phyloP scores from a whole-genome alignment of 2,797 vertebrate species.

The Lutjanus campechanus region DNA sequence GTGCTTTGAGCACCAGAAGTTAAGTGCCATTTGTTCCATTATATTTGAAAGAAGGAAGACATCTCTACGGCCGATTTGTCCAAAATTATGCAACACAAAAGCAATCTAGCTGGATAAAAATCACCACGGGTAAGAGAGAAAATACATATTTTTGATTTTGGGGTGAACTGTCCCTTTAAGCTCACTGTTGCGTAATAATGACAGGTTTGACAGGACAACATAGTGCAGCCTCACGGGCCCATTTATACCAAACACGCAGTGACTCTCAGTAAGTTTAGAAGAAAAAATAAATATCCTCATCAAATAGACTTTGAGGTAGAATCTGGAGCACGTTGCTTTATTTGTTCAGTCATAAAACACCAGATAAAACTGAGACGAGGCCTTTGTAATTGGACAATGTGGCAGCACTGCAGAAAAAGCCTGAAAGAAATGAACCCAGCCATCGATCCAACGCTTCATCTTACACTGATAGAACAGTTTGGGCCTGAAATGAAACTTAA shows the following conservation, averaged over 20 bases:
- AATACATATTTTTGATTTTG: too few relatives aligned
- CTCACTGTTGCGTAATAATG: not conserved
- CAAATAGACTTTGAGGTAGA: not conserved
- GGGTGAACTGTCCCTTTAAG: not conserved
- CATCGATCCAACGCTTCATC: constrained; percentile 61
- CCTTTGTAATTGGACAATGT: constrained; percentile 29
- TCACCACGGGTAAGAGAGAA: too few relatives aligned
- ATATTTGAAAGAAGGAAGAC: too few relatives aligned
- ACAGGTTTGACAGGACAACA: constrained; percentile 5
- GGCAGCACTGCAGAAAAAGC: constrained; percentile 38
- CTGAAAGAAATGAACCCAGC: constrained; percentile 37
- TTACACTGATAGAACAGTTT: constrained; percentile 60
- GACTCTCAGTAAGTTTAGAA: not conserved
- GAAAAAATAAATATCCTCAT: not conserved
- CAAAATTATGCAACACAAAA: too few relatives aligned
- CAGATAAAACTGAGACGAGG: not conserved
- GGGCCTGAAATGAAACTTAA: constrained; percentile 37
- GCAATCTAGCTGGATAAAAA: too few relatives aligned
- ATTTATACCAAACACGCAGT: not conserved
- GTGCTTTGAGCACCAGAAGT: too few relatives aligned
- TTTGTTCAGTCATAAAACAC: not conserved
- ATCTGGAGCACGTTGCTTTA: not conserved
- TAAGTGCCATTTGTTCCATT: too few relatives aligned
- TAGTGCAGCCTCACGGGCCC: not conserved
- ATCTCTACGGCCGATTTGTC: too few relatives aligned